These are phyloP conservation scores for Megathymus violae DNA, from an alignment of 1,140 invertebrate genomes.

Conservation along the genomic window DNA sequence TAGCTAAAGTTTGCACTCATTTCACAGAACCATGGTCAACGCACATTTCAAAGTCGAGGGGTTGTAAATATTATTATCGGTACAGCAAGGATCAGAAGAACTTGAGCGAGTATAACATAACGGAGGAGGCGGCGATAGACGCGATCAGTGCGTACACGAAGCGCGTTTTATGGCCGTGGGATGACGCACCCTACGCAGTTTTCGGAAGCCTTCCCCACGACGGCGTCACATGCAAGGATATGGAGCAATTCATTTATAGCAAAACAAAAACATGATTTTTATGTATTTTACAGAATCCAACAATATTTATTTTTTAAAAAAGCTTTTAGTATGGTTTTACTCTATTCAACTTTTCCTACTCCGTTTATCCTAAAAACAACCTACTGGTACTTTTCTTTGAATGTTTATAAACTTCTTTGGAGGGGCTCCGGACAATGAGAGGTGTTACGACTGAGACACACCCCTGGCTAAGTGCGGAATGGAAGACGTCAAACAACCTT, in stretches of 20 bases:
- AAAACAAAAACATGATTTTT: constrained; percentile 25
- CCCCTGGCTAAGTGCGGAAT: too few species aligned
- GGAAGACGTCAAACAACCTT: too few species aligned
- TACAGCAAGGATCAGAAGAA: constrained; percentile 49
- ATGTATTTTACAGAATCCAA: not conserved
- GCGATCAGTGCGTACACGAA: constrained; percentile 52
- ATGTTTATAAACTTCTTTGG: too few species aligned
- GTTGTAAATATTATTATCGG: constrained; percentile 64
- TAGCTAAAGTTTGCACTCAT: not conserved
- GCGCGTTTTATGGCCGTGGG: constrained; percentile 69
- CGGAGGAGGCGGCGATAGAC: constrained; percentile 56
- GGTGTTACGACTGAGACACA: too few species aligned
- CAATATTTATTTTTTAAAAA: constrained; percentile 3
- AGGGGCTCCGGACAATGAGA: too few species aligned
- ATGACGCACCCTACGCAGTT: constrained; percentile 52
- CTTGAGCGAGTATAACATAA: constrained; percentile 58
- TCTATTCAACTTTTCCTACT: too few species aligned
- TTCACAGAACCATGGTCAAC: constrained; percentile 72
- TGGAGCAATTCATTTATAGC: constrained; percentile 59
- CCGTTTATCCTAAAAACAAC: too few species aligned
- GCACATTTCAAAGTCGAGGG: constrained; percentile 64
- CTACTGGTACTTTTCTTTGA: too few species aligned
- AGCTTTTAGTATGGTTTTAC: too few species aligned
- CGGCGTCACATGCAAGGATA: constrained; percentile 48
- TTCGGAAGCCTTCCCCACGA: constrained; percentile 54